Percentiles rank a stretch among this genome's conserved stretches.
phyloP scores from a whole-genome alignment of 2,113 vertebrate genomes.

The Synodontis membranacea region DNA sequence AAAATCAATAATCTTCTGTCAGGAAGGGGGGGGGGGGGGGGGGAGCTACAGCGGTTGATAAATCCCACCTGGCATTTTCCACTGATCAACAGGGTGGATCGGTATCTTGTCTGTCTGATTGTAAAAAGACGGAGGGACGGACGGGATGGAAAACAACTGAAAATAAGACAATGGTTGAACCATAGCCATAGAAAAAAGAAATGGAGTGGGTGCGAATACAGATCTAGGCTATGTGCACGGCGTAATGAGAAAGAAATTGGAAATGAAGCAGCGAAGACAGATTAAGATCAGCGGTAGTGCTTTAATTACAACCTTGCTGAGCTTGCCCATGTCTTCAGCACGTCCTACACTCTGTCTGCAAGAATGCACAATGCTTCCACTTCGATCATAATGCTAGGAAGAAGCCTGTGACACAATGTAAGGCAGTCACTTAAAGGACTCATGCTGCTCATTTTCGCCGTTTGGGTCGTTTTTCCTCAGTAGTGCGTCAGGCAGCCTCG shows the following conservation, averaged over 20 bases:
- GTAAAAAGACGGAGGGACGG: conserved; percentile 12
- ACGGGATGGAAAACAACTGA: conserved; percentile 3
- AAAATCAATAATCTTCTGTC: conserved; percentile 57
- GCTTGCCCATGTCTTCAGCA: background rate
- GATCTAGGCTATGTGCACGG: conserved; percentile 54
- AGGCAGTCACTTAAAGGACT: background rate
- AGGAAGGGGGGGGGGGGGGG: conserved; percentile 21
- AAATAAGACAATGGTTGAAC: conserved; percentile 28
- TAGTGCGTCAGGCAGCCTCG: background rate
- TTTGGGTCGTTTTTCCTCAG: background rate
- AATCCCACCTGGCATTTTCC: conserved; percentile 51
- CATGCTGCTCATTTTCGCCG: background rate
- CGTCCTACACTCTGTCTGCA: background rate
- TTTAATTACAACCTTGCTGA: conserved; percentile 53
- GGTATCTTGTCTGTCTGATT: conserved; percentile 35
- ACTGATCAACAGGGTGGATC: conserved; percentile 46
- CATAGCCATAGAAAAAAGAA: conserved; percentile 42
- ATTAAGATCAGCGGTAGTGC: conserved; percentile 55
- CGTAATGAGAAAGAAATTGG: conserved; percentile 63
- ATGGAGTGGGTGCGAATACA: conserved; percentile 34
- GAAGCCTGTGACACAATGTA: background rate
- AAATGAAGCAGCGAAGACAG: conserved; percentile 38
- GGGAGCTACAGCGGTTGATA: conserved; percentile 34
- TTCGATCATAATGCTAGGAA: background rate
- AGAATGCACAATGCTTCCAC: background rate